Conservation (phyloP, 2,888 invertebrate species). For the Phalera bucephala region DNA sequence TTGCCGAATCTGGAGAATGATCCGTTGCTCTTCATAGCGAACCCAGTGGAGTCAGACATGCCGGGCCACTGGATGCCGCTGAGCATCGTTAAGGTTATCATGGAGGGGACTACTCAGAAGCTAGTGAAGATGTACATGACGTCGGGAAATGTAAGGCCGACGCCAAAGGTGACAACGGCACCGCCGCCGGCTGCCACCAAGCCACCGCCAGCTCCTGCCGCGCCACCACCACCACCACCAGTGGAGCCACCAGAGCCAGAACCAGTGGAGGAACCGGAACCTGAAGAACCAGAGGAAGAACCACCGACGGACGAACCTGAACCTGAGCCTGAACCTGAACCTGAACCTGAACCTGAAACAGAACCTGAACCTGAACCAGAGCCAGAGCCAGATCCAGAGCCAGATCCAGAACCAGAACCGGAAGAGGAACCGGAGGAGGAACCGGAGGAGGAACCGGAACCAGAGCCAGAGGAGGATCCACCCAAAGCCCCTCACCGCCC, state of each 20-base stretch:
- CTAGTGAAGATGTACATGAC: background rate
- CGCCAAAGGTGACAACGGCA: slow-evolving; percentile 3
- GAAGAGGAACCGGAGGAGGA: background rate
- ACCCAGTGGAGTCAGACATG: slow-evolving; percentile 57
- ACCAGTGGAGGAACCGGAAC: background rate
- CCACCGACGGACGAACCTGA: background rate
- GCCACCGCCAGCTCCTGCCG: slow-evolving; percentile 10
- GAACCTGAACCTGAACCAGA: background rate
- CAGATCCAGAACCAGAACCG: background rate
- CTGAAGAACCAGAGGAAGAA: background rate
- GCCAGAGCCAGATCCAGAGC: background rate
- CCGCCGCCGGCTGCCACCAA: background rate
- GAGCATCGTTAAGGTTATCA: slow-evolving; percentile 51
- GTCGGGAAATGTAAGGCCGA: background rate
- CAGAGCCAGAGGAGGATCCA: background rate
- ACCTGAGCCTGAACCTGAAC: background rate
- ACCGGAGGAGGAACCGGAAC: background rate
- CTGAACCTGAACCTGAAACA: background rate
- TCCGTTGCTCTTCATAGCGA: slow-evolving; percentile 47
- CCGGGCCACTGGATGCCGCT: slow-evolving; percentile 63
- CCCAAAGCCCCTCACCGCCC: background rate
- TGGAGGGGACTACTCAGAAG: slow-evolving; percentile 22
- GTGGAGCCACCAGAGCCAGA: slow-evolving; percentile 4
- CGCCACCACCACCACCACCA: slow-evolving; percentile 7
- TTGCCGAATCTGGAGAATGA: slow-evolving; percentile 30